Evolutionary conservation across 1,140 invertebrate species (phyloP), one percentile per base, ranked within the genome.

Genomic region (Lasioglossum baleicum): DNA sequence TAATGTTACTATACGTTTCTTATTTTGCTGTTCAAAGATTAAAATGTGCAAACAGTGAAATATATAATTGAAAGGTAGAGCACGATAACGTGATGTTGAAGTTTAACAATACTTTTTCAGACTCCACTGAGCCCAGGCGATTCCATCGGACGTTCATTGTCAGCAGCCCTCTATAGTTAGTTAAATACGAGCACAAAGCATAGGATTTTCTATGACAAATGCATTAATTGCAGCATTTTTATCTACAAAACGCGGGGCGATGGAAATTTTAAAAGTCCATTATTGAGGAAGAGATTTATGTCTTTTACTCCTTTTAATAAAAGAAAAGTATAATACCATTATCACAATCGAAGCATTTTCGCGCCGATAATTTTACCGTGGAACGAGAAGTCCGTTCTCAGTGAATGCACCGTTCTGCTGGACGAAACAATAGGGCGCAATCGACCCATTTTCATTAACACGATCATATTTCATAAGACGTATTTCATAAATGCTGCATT

Each of bases 371-470:
- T 78, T 73, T 78, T 73, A 78, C 69, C 69, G 58, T 42, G 53
- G 76, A 78, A 78, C 44, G 48, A 26, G 26, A 78, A 78, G 69
- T 72, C 69, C 44, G 69, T 65, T 78, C 13, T 42, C 61, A 35
- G 20, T 78, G 69, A 73, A 78, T 78, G 76, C 69, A 5, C 60
- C 76, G 69, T 78, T 53, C 69, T 35, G 22, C 7, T 73, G 76
- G 35, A 65, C 69, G 76, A 78, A 78, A 78, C 76, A 78, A 78
- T 78, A 44, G 76, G 48, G 48, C 20, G 69, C 76, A 73, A 78
- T 78, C 76, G 76, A 78, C 76, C 76, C 69, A 78, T 78, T 78
- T 78, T 73, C 69, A 78, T 78, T 78, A 78, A 78, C 76, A 72
- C 76, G 76, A 73, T 78, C 76, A 44, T 78, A 78, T 78, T 76